These are phyloP conservation scores for Percopsis transmontana DNA, from an alignment of 2,113 vertebrate genomes.

Conservation along the genomic window DNA sequence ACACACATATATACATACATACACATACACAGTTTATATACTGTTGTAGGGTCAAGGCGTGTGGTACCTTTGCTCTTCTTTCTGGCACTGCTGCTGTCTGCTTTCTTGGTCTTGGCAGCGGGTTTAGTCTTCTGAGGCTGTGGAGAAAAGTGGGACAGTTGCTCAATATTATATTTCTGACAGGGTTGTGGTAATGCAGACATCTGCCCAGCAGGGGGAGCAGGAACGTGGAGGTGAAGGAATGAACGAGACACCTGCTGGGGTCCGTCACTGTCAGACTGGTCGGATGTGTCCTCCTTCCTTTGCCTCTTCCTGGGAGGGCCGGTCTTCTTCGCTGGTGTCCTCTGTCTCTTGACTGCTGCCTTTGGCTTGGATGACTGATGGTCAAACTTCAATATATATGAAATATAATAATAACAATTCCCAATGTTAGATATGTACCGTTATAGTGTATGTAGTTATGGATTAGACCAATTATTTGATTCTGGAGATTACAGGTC, in stretches of 20 bases:
- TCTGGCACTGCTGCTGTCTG: slow-evolving; percentile 91
- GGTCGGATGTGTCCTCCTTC: slow-evolving; percentile 39
- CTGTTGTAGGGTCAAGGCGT: neutral
- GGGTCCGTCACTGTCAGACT: slow-evolving; percentile 35
- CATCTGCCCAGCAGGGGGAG: too few species aligned
- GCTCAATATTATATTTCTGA: slow-evolving; percentile 84
- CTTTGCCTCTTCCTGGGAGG: slow-evolving; percentile 54
- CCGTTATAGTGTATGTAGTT: too few species aligned
- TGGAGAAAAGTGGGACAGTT: slow-evolving; percentile 59
- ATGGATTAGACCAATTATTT: too few species aligned
- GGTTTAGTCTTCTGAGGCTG: slow-evolving; percentile 62
- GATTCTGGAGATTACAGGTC: too few species aligned
- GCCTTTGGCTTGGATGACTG: slow-evolving; percentile 49
- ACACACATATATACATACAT: too few species aligned
- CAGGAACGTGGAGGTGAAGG: too few species aligned
- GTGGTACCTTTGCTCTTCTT: slow-evolving; percentile 80
- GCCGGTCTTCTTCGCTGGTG: slow-evolving; percentile 50
- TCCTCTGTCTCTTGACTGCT: slow-evolving; percentile 26
- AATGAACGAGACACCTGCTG: slow-evolving; percentile 47
- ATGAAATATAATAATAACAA: too few species aligned
- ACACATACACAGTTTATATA: too few species aligned
- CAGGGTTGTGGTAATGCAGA: slow-evolving; percentile 69
- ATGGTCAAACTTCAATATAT: neutral
- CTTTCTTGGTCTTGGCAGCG: slow-evolving; percentile 89
- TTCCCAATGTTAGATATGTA: too few species aligned